phyloP scores from a whole-genome alignment of 2,797 vertebrate genomes.

The Leptodactylus fallax region DNA sequence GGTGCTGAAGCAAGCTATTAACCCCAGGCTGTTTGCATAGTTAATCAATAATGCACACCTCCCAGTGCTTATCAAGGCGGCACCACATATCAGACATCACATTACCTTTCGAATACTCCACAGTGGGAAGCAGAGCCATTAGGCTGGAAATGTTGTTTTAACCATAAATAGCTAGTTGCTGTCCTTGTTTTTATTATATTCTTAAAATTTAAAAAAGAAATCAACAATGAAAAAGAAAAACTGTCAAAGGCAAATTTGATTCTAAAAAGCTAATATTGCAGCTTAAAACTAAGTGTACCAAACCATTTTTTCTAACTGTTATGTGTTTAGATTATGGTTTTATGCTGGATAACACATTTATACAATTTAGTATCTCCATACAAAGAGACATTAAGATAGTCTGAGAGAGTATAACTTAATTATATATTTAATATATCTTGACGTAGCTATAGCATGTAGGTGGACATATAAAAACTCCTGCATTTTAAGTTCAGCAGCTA shows the following conservation, averaged over 20 bases:
- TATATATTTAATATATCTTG: too few relatives aligned
- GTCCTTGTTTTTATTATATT: constrained; percentile 31
- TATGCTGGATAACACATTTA: not conserved
- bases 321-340: not conserved
- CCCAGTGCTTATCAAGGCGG: constrained; percentile 48
- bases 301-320: not conserved
- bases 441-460: too few relatives aligned
- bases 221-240: not conserved
- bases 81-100: constrained; percentile 48
- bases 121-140: constrained; percentile 32
- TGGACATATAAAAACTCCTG: too few relatives aligned
- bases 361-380: too few relatives aligned
- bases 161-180: constrained; percentile 20
- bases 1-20: constrained; percentile 55
- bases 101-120: constrained; percentile 42
- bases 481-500: too few relatives aligned
- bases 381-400: too few relatives aligned
- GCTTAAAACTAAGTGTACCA: not conserved
- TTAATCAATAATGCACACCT: constrained; percentile 57
- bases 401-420: too few relatives aligned
- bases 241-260: constrained; percentile 15
- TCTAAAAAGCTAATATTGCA: not conserved
- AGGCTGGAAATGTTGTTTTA: constrained; percentile 33
- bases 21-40: constrained; percentile 56
- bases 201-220: not conserved